These are phyloP conservation scores for Trinectes maculatus DNA, from an alignment of 2,113 vertebrate genomes.

Conservation along the genomic window DNA sequence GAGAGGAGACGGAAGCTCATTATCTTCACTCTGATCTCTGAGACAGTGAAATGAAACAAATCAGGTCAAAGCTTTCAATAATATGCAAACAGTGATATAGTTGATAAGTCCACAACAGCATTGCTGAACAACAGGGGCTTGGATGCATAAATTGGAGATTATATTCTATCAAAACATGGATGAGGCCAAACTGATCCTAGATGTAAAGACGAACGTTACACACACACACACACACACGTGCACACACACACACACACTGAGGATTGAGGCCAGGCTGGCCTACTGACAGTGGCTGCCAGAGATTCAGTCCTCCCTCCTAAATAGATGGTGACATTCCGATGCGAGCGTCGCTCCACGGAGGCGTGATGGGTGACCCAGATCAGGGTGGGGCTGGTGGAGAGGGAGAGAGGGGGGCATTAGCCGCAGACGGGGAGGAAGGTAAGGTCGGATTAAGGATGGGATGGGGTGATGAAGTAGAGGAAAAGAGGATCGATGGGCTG, in stretches of 20 bases:
- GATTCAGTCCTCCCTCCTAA: conserved; percentile 64
- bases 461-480: conserved; percentile 14
- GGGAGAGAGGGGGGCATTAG: not conserved
- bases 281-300: conserved; percentile 60
- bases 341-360: conserved; percentile 55
- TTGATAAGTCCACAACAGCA: no score
- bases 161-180: not conserved
- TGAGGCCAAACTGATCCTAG: not conserved
- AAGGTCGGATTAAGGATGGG: conserved; percentile 47
- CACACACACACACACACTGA: conserved; percentile 21
- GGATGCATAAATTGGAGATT: no score
- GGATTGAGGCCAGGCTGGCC: conserved; percentile 74
- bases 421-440: conserved; percentile 21
- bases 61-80: no score
- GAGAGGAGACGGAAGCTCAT: no score
- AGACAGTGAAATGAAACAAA: no score
- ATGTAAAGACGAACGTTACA: not conserved
- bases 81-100: no score
- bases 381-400: conserved; percentile 27
- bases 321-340: conserved; percentile 75
- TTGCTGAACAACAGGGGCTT: no score
- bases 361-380: conserved; percentile 76
- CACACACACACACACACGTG: conserved; percentile 6
- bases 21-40: no score
- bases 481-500: not conserved